These are phyloP conservation scores for Festucalex cinctus DNA, from an alignment of 2,113 vertebrate species.

Conservation along the genomic window DNA sequence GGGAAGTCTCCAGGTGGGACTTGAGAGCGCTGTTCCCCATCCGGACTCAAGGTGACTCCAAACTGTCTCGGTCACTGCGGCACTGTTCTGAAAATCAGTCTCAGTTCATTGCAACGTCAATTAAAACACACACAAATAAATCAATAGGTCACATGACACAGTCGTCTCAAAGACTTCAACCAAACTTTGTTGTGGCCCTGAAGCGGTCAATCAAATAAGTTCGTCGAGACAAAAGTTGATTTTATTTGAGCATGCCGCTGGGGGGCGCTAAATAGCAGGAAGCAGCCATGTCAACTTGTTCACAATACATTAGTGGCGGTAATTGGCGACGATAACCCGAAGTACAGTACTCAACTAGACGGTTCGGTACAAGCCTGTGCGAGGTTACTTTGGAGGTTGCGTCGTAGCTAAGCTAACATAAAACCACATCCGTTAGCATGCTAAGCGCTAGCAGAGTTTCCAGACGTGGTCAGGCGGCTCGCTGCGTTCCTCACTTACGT, in stretches of 20 bases:
- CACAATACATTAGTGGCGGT: neutral
- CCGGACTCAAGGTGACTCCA: constrained; percentile 15
- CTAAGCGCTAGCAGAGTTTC: neutral
- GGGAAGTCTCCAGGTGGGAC: constrained; percentile 94
- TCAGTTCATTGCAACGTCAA: no score
- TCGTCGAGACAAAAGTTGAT: neutral
- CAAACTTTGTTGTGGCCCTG: neutral
- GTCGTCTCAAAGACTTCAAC: no score
- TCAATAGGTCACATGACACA: no score
- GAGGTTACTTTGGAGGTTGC: neutral
- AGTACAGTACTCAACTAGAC: neutral
- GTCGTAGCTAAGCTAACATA: neutral
- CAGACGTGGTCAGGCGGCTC: neutral
- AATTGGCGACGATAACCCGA: neutral
- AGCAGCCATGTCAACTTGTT: neutral
- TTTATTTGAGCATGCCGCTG: neutral
- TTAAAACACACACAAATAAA: no score
- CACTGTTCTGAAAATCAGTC: neutral
- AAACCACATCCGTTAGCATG: neutral
- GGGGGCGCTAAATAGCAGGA: neutral
- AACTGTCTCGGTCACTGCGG: neutral
- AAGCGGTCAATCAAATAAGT: neutral
- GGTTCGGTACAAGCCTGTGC: neutral
- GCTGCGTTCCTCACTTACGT: neutral
- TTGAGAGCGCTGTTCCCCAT: constrained; percentile 97